phyloP scores from a whole-genome alignment of 2,888 invertebrate species.

The Eupithecia abbreviata region DNA sequence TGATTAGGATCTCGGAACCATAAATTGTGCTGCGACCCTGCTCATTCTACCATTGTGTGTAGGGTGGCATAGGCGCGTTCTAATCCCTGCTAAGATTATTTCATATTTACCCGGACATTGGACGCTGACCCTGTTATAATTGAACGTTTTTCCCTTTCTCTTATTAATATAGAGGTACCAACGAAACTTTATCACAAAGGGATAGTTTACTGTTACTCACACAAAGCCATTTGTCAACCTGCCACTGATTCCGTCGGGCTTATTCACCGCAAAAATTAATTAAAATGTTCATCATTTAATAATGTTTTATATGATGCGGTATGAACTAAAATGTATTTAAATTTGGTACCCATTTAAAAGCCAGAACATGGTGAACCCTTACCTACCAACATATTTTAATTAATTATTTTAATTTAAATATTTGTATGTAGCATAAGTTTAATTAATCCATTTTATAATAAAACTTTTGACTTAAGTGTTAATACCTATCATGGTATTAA shows the following conservation, averaged over 20 bases:
- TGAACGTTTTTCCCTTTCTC: constrained; percentile 60
- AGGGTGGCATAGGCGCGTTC: constrained; percentile 34
- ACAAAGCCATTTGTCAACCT: constrained; percentile 8
- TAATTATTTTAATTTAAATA: too few species aligned
- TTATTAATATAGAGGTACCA: constrained; percentile 31
- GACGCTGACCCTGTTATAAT: constrained; percentile 59
- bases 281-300: constrained; percentile 17
- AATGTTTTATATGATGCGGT: background rate
- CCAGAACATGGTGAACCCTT: background rate
- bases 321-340: background rate
- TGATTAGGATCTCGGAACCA: constrained; percentile 19
- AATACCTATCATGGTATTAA: too few species aligned
- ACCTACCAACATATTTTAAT: background rate
- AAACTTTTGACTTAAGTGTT: too few species aligned
- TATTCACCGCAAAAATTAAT: constrained; percentile 27
- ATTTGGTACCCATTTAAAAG: background rate
- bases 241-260: constrained; percentile 18
- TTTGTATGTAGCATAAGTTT: too few species aligned
- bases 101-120: constrained; percentile 61
- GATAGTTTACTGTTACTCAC: constrained; percentile 19
- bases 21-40: constrained; percentile 32
- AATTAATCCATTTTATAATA: too few species aligned
- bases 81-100: constrained; percentile 64
- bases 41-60: constrained; percentile 48
- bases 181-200: constrained; percentile 25